Base-by-base conservation (phyloP, 30 jellyfish, hydroid and myxozoan genomes). In the Chrysaora quinquecirrha region DNA sequence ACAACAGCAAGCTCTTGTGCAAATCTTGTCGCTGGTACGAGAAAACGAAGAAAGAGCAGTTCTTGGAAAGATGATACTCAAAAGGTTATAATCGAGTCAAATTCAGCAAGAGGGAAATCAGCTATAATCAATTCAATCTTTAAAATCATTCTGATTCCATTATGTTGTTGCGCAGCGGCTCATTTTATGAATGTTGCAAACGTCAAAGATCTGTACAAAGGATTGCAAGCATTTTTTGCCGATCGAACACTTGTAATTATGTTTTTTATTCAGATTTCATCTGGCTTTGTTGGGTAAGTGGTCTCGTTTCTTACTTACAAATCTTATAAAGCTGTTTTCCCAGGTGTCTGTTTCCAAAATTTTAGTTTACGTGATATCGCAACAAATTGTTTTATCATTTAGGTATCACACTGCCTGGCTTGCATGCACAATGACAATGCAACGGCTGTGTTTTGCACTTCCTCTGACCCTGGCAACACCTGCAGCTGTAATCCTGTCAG, bases 381-480 rank as follows among this genome's bases (percentile, higher is more conserved):
- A n/a, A n/a, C n/a, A n/a, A n/a, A n/a, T n/a, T n/a, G n/a, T n/a
- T n/a, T n/a, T n/a, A n/a, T n/a, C n/a, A n/a, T n/a, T n/a, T 31
- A 71, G 93, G 67, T 83, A 83, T 60, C 96, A 78, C 43, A 46
- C 77, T n/a, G 94, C 98, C 47, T 90, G 98, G 98, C 52, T 90
- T 76, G 98, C 95, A 9, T 90, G 98, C 65, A 90, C 93, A 31
- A 83, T 90, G 83, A 90, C 95, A 0, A 75, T 90, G 86, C 98
- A 90, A 65, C 87, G 98, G 16, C 82, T 84, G 16, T 90, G 98
- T 66, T 90, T 90, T 72, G 98, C 98, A 10, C 30, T 90, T 35
- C 98, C 98, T 38, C 86, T 90, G 4, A 90, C 98, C 19, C 76
- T 90, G 30, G 71, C 96, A 34, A 90, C 98, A 0, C 98, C 98